Conservation (phyloP, 2,888 invertebrate genomes). For the Dichetophora obliterata region DNA sequence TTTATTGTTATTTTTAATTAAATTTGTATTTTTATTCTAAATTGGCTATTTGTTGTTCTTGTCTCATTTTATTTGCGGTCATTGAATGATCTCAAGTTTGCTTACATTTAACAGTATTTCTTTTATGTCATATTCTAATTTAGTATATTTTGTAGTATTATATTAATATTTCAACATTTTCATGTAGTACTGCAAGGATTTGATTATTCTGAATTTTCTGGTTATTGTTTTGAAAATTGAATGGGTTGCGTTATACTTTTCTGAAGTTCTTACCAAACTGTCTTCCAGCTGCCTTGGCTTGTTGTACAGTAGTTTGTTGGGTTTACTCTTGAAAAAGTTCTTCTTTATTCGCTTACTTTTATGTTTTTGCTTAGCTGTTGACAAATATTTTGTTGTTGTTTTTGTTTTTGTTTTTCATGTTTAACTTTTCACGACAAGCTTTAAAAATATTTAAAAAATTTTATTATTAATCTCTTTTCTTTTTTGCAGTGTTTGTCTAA, state of each 20-base stretch:
- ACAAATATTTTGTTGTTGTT: too few species aligned
- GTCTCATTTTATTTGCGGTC: background rate
- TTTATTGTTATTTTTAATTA: constrained; percentile 26
- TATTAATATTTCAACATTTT: background rate
- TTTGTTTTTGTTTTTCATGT: too few species aligned
- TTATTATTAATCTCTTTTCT: background rate
- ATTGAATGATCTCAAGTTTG: background rate
- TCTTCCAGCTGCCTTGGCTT: background rate
- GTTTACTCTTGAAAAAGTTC: background rate
- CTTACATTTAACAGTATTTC: background rate
- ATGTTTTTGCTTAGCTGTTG: too few species aligned
- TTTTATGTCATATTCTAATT: constrained; percentile 5
- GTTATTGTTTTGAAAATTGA: constrained; percentile 40
- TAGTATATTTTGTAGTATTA: background rate
- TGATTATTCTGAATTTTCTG: constrained; percentile 15
- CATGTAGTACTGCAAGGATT: background rate
- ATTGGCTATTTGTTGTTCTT: constrained; percentile 35
- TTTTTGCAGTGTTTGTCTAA: background rate
- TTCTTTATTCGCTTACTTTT: background rate
- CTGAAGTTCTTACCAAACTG: background rate
- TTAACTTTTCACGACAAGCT: too few species aligned
- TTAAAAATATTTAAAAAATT: too few species aligned
- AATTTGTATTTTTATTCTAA: constrained; percentile 36
- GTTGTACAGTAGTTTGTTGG: background rate
- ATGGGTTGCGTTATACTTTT: background rate